Evolutionary conservation across 1,140 invertebrate species (phyloP), one percentile per base, ranked within the genome.

Genomic region (Ruditapes philippinarum): DNA sequence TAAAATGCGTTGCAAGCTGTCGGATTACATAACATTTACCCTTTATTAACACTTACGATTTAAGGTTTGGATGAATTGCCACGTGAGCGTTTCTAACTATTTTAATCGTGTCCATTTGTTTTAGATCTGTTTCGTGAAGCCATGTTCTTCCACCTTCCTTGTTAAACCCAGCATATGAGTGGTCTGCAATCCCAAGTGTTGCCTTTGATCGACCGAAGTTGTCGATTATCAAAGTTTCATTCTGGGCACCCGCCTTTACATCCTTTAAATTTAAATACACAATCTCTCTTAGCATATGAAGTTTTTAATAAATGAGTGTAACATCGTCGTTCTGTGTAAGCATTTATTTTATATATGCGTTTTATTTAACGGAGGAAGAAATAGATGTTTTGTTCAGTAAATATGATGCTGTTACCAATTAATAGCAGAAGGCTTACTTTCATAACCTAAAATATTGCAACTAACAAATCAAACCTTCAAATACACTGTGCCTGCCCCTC

Each of bases 171-270:
- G 78, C 12, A 11, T 84, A 65, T 22, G 83, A 87, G 25, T 89
- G 83, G 28, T 91, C 90, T 0, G 38, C 14, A 17, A 82, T 73
- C 4, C 33, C 65, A 19, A 62, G 49, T 28, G 74, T 31, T 12
- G 49, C 22, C n/a, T 31, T 89, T 45, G 60, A n/a, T 49, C 88
- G 86, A 31, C 70, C 82, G 28, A 82, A 84, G 70, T 94, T 94
- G 85, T 93, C 92, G 57, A 94, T 91, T 22, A 93, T 91, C 60
- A 94, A 70, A 14, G 93, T 93, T 33, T 89, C 79, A 73, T 94
- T 94, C 45, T 70, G 70, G 12, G 88, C 88, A 38, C 88, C 88
- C n/a, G 90, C 31, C 0, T 81, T 82, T 2, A 90, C 89, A 70
- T 94, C 92, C 92, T 92, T 42, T n/a, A n/a, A n/a, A n/a, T n/a